Conservation (phyloP, 2,113 vertebrate species). For the Channa argus region DNA sequence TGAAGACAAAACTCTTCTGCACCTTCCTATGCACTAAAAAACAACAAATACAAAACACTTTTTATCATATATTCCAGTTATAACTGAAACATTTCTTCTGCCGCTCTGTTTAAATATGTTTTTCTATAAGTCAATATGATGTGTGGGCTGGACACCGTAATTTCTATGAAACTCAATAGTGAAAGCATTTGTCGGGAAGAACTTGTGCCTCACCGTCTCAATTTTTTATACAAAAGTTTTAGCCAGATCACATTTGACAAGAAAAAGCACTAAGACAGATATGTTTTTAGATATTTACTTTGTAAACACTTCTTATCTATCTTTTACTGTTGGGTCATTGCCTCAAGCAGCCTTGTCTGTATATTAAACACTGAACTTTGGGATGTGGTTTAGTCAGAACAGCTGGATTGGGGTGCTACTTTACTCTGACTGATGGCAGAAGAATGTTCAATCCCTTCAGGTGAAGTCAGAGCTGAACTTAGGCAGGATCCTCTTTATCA, state of each 20-base stretch:
- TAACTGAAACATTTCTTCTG: too few relatives aligned
- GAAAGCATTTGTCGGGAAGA: too few relatives aligned
- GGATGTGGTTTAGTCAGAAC: slow-evolving; percentile 13
- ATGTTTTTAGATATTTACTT: slow-evolving; percentile 31
- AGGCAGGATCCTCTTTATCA: slow-evolving; percentile 12
- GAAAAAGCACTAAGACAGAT: background rate
- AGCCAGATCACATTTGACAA: background rate
- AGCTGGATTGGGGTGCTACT: slow-evolving; percentile 28
- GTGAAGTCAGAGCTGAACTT: slow-evolving; percentile 39
- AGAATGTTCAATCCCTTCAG: slow-evolving; percentile 64
- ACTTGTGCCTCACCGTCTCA: too few relatives aligned
- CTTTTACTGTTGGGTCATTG: slow-evolving; percentile 9
- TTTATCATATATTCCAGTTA: too few relatives aligned
- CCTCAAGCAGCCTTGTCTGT: slow-evolving; percentile 20
- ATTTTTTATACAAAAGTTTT: background rate
- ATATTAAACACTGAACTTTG: background rate
- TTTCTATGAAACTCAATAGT: too few relatives aligned
- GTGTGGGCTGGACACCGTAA: too few relatives aligned
- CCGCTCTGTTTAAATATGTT: too few relatives aligned
- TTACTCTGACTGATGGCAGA: slow-evolving; percentile 39
- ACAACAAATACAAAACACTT: too few relatives aligned
- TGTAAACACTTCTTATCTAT: slow-evolving; percentile 20
- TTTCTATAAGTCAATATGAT: too few relatives aligned
- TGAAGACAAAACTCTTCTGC: too few relatives aligned
- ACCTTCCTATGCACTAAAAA: too few relatives aligned